phyloP scores from a whole-genome alignment of 2,797 vertebrate species.

The Phataginus tetradactyla region DNA sequence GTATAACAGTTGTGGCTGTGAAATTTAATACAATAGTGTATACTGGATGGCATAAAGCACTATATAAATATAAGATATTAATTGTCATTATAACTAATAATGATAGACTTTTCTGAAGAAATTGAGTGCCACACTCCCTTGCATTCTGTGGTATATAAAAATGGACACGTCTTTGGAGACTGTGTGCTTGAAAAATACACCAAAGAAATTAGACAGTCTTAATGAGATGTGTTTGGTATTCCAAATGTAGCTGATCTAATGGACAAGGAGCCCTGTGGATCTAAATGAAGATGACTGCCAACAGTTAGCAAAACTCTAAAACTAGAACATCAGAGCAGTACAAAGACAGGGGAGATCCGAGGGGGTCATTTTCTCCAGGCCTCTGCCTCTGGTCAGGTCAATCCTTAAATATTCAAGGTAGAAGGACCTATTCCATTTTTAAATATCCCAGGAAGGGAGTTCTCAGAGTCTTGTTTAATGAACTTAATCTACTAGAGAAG shows the following conservation, averaged over 20 bases:
- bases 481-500: neutral
- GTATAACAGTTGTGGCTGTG: neutral
- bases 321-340: neutral
- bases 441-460: neutral
- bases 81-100: neutral
- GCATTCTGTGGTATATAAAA: neutral
- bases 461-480: neutral
- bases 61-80: neutral
- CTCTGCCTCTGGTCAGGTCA: neutral
- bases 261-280: neutral
- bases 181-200: conserved; percentile 15
- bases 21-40: neutral
- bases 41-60: neutral
- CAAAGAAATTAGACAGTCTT: neutral
- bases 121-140: neutral
- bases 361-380: neutral
- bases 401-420: neutral
- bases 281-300: neutral
- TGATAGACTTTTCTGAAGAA: conserved; percentile 32
- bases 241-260: neutral
- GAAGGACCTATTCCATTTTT: neutral
- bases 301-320: neutral
- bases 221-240: neutral
- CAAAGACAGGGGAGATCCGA: neutral
- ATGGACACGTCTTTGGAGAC: neutral